These are phyloP conservation scores for Hyles lineata DNA, from an alignment of 2,888 invertebrate genomes.

Conservation along the genomic window DNA sequence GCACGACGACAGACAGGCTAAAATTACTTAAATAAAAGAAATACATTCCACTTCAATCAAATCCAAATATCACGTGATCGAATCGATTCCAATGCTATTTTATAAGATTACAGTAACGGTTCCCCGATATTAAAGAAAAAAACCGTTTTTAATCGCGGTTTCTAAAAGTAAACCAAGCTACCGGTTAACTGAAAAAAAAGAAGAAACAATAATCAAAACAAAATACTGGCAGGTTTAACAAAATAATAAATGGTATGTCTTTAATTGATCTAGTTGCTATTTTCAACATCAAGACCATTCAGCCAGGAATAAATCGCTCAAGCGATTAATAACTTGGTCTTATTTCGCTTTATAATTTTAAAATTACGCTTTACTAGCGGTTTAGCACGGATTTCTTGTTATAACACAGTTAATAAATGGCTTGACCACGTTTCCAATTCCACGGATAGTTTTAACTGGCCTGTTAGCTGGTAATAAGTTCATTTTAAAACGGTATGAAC, in stretches of 20 bases:
- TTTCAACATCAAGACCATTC: slow-evolving; percentile 8
- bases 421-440: slow-evolving; percentile 7
- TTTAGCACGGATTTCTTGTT: slow-evolving; percentile 7
- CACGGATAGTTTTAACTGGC: neutral
- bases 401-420: slow-evolving; percentile 16
- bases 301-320: neutral
- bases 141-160: slow-evolving; percentile 18
- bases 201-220: slow-evolving; percentile 1
- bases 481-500: neutral
- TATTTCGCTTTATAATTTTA: slow-evolving; percentile 19
- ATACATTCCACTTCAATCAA: neutral
- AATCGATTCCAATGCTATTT: slow-evolving; percentile 30
- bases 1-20: too few species aligned
- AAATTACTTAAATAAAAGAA: neutral
- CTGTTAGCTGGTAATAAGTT: neutral
- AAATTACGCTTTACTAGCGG: slow-evolving; percentile 16
- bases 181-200: slow-evolving; percentile 5
- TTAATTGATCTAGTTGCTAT: neutral
- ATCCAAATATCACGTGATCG: slow-evolving; percentile 32
- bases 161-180: slow-evolving; percentile 38
- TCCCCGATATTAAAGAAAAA: slow-evolving; percentile 27
- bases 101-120: slow-evolving; percentile 16
- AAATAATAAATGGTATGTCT: neutral
- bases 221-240: neutral
- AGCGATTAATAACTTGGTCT: slow-evolving; percentile 1